Base-by-base conservation (phyloP, 2,888 invertebrate species). In the Pterobdella sp. region DNA sequence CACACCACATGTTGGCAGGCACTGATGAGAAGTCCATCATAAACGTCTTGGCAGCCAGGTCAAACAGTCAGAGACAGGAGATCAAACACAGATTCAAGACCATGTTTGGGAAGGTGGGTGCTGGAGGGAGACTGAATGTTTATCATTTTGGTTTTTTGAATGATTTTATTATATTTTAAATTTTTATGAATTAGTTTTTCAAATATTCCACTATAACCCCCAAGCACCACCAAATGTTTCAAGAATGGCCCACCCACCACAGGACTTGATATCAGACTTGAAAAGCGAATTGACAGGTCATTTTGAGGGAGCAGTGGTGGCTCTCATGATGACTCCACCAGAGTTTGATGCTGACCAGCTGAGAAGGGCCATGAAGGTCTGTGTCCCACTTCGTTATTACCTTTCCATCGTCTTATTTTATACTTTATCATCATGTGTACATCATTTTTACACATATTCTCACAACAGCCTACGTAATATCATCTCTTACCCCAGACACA, bases 221-320 rank as follows among this genome's bases (percentile, higher is more conserved):
- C 49, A 42, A 14, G 7, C 10, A 42, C 49, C 49, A 42, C 10
- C 7, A 42, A 42, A 14, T 22, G 22, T 42, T 42, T 14, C 7
- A 42, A 42, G 22, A 42, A 42, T 22, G 7, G 7, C 22, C 49
- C 49, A 42, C 22, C 22, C 60, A 22, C n/a, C 73, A 35, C 75
- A 84, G 83, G 81, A 81, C 73, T 78, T 85, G 42, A 76, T 81
- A 1, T 79, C 81, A 4, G 84, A 85, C 72, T 76, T 85, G 73
- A 81, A 84, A 76, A 80, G 80, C 73, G 84, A 85, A 74, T 77
- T 83, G 60, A 81, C 83, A n/a, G 84, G 85, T 2, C 80, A 81
- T 76, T 84, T 85, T 76, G 79, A 82, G 75, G 81, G 81, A 35
- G 77, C 81, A 66, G 80, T 81, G 64, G 73, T 83, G 49, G 83